Conservation (phyloP, 2,797 vertebrate species). For the Gymnothorax javanicus region DNA sequence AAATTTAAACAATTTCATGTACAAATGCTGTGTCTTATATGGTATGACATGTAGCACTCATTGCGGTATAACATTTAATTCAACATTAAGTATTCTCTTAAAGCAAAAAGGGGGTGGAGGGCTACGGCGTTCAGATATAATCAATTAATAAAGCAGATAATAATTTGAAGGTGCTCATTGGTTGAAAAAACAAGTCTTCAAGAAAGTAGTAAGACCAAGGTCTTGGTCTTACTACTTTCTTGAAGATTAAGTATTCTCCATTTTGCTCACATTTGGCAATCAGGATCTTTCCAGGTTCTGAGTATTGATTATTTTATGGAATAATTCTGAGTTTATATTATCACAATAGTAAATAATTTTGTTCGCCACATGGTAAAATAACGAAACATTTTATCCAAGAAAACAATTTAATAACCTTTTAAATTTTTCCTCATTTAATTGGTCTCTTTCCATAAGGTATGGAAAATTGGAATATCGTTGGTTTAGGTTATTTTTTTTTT, state of each 20-base stretch:
- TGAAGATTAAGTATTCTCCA: too few relatives aligned
- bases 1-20: background rate
- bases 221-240: too few relatives aligned
- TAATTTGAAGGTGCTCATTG: too few relatives aligned
- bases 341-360: conserved; percentile 37
- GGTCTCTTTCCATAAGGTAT: background rate
- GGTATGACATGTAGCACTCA: background rate
- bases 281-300: background rate
- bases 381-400: conserved; percentile 27
- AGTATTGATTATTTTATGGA: conserved; percentile 22
- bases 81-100: background rate
- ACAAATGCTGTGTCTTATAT: background rate
- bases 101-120: too few relatives aligned
- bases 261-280: conserved; percentile 13
- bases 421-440: background rate
- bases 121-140: too few relatives aligned
- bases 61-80: background rate
- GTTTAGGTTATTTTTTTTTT: background rate
- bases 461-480: background rate
- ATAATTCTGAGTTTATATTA: conserved; percentile 35
- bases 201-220: too few relatives aligned
- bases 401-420: conserved; percentile 18
- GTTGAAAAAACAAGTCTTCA: too few relatives aligned
- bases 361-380: conserved; percentile 30
- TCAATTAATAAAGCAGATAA: too few relatives aligned